Percentiles rank a stretch among this genome's conserved stretches.
Conservation (phyloP, 2,888 invertebrate species). For the Caenorhabditis sp. region DNA sequence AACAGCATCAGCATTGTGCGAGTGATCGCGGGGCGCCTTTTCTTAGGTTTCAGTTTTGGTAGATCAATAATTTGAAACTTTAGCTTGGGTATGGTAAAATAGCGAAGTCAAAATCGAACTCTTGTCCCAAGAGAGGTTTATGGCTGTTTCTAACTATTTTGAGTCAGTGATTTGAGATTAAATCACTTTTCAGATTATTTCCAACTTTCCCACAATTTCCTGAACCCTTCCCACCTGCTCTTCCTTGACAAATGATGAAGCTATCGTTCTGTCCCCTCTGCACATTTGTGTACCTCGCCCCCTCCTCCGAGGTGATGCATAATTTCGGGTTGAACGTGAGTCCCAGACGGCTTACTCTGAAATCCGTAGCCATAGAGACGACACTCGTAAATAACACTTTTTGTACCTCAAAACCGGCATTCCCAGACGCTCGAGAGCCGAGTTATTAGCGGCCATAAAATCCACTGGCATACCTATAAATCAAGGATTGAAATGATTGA, state of each 20-base stretch:
- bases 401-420: slow-evolving; percentile 61
- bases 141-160: no score
- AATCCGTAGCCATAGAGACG: background rate
- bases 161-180: no score
- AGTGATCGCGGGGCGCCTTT: no score
- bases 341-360: slow-evolving; percentile 59
- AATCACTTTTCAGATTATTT: no score
- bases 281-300: slow-evolving; percentile 53
- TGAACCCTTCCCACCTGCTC: slow-evolving; percentile 24
- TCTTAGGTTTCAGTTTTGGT: no score
- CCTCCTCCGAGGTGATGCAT: slow-evolving; percentile 56
- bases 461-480: slow-evolving; percentile 44
- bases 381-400: slow-evolving; percentile 17
- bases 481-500: no score
- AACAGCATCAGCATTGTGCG: no score
- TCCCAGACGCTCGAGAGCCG: slow-evolving; percentile 52
- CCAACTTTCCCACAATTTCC: background rate
- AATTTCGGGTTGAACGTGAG: slow-evolving; percentile 59
- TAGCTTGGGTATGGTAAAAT: no score
- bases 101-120: no score
- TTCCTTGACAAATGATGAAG: slow-evolving; percentile 57
- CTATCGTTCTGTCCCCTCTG: slow-evolving; percentile 52
- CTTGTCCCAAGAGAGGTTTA: no score
- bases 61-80: no score
- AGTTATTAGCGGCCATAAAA: slow-evolving; percentile 57